Evolutionary conservation across 92 coral and sea anemone genomes (phyloP), one percentile per base, ranked within the genome.

Genomic region (Nematostella vectensis): DNA sequence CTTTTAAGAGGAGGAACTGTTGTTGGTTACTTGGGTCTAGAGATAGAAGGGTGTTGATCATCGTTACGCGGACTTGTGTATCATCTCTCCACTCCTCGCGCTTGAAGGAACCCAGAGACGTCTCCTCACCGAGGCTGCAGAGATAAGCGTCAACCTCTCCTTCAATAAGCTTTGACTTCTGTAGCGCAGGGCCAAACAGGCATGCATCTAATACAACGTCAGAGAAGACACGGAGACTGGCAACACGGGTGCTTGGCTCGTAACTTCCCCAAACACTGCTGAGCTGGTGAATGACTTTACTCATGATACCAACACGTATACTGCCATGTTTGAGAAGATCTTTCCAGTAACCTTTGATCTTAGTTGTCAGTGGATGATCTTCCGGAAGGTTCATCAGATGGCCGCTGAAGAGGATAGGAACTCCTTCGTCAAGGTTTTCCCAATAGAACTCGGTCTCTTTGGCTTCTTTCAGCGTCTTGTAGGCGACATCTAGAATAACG

Each of bases 301-400:
- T 79, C 57, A 87, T 53, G 17, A 91, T 47, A n/a, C 98, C 98
- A 17, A 82, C 64, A 27, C 95, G 91, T 18, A 40, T 79, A 42
- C 82, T 81, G 8, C 88, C 96, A 20, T 88, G 55, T 6, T 22
- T 19, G 50, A 75, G 44, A 70, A 91, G 29, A 43, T 74, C 78
- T 29, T 50, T 56, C 65, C 95, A 68, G 58, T 64, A 75, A 24
- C 47, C 68, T 21, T 64, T 66, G 27, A 91, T 73, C 33, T 61
- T 59, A 29, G 43, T 42, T 30, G 79, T 75, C 63, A 87, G 65
- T 24, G 66, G 78, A 63, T 88, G 77, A 27, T 68, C 82, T 16
- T 68, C 76, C 25, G 82, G 63, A 47, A 87, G 93, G 58, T 55
- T 63, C 43, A 91, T 72, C 75, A 87, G 57, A 23, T 67, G 63